phyloP scores from a whole-genome alignment of 2,888 invertebrate species.

The Philonicus albiceps region DNA sequence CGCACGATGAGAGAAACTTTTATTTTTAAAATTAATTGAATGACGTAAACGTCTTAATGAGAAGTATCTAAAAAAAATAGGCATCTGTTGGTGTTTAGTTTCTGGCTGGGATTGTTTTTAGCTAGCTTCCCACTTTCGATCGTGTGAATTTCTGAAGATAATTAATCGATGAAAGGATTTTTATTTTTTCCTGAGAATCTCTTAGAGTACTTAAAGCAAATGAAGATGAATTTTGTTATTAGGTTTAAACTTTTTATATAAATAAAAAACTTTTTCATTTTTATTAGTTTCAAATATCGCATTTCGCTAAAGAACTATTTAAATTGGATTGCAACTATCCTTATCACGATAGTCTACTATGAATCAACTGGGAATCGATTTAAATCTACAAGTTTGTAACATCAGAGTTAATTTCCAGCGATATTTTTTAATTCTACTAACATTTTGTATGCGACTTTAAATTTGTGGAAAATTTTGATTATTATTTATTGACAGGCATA shows the following conservation, averaged over 20 bases:
- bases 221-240: background rate
- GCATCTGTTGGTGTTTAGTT: background rate
- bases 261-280: background rate
- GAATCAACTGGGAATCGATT: too few relatives aligned
- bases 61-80: background rate
- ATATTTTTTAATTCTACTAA: too few relatives aligned
- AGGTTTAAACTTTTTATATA: background rate
- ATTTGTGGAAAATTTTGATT: too few relatives aligned
- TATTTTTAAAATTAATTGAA: constrained; percentile 6
- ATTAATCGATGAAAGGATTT: background rate
- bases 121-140: background rate
- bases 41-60: background rate
- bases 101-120: background rate
- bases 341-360: too few relatives aligned
- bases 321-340: too few relatives aligned
- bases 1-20: constrained; percentile 5
- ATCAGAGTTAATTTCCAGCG: too few relatives aligned
- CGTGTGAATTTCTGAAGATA: background rate
- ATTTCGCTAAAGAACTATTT: too few relatives aligned
- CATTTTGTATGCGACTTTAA: too few relatives aligned
- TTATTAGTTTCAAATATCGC: background rate
- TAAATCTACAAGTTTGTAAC: too few relatives aligned
- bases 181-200: background rate
- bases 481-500: too few relatives aligned
- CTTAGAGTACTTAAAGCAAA: too few relatives aligned